Evolutionary conservation across 2,113 vertebrate genomes (phyloP).

Genomic region (Cariama cristata): DNA sequence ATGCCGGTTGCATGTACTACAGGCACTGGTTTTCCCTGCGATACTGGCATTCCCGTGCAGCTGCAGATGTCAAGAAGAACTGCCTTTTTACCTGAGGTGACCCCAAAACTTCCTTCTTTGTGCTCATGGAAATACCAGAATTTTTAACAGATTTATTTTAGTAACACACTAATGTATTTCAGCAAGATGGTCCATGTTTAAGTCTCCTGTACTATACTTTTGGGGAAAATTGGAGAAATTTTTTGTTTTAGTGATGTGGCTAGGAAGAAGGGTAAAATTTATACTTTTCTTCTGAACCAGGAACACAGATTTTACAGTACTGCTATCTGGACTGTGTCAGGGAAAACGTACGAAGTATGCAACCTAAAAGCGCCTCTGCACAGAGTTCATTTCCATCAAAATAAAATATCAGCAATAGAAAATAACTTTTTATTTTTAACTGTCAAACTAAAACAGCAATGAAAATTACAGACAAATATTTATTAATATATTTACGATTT

Average conservation of each 20-base stretch:
- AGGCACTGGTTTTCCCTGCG: background rate
- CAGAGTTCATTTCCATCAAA: background rate
- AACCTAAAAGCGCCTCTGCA: background rate
- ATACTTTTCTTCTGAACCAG: background rate
- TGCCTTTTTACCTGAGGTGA: background rate
- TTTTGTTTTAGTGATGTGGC: background rate
- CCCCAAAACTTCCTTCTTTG: background rate
- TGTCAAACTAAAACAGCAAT: background rate
- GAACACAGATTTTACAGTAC: background rate
- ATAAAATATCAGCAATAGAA: background rate
- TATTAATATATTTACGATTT: background rate
- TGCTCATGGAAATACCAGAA: background rate
- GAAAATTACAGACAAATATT: background rate
- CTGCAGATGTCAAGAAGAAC: background rate
- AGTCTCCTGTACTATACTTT: background rate
- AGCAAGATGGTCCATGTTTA: background rate
- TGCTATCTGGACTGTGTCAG: background rate
- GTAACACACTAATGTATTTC: background rate
- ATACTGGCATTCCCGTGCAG: background rate
- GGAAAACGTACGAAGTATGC: background rate
- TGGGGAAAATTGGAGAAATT: background rate
- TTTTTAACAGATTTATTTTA: background rate
- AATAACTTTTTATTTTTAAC: fast-evolving
- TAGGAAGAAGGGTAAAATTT: background rate
- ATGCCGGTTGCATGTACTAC: fast-evolving